These are phyloP conservation scores for Eretmochelys imbricata DNA, from an alignment of 2,113 vertebrate genomes.

Conservation along the genomic window DNA sequence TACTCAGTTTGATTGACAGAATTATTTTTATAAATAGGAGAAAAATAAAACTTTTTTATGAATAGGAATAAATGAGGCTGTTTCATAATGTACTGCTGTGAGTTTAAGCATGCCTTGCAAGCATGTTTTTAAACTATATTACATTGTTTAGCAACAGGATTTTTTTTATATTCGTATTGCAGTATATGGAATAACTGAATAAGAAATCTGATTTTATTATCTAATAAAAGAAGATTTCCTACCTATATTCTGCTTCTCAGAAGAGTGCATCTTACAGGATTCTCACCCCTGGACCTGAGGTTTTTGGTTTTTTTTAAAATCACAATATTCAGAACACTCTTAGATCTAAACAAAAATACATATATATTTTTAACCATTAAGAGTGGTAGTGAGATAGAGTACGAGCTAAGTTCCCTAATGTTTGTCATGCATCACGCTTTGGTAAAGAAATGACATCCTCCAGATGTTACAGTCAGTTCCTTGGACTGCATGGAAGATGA, in stretches of 20 bases:
- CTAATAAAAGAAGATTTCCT: neutral
- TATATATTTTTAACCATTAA: neutral
- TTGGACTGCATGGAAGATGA: slow-evolving; percentile 23
- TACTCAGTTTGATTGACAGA: neutral
- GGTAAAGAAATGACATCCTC: slow-evolving; percentile 61
- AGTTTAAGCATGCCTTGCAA: neutral
- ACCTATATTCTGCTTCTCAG: neutral
- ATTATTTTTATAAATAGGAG: neutral
- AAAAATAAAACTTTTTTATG: no score
- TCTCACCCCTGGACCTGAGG: neutral
- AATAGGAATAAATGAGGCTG: neutral
- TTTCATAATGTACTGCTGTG: neutral
- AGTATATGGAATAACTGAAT: neutral
- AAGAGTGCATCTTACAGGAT: neutral
- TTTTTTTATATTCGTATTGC: neutral
- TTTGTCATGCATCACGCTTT: slow-evolving; percentile 15
- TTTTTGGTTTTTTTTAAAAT: neutral
- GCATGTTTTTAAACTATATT: neutral
- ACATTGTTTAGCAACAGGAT: neutral
- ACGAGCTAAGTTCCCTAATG: slow-evolving; percentile 46
- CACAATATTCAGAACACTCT: neutral
- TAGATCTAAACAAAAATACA: neutral
- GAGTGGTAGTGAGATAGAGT: slow-evolving; percentile 40
- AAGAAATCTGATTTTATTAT: neutral
- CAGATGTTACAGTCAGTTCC: slow-evolving; percentile 55